A percentile compares a stretch with the other conserved stretches of the same genome.
These are phyloP conservation scores for Bombus consobrinus DNA, from an alignment of 1,140 invertebrate species.

Conservation along the genomic window DNA sequence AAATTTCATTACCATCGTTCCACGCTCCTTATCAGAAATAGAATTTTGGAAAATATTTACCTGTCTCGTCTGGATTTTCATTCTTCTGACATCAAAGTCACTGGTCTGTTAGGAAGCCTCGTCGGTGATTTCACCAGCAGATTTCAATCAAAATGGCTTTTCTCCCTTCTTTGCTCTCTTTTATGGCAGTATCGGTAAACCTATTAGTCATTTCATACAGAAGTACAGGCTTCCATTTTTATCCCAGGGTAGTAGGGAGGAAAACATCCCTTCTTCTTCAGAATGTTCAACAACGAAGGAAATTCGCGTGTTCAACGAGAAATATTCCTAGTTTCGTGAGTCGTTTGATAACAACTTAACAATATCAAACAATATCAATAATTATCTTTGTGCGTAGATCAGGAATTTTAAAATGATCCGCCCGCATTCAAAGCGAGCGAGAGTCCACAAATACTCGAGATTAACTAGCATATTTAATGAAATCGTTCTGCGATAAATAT, in stretches of 20 bases:
- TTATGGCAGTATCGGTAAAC: neutral
- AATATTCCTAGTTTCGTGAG: too few relatives aligned
- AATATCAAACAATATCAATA: too few relatives aligned
- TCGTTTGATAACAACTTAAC: too few relatives aligned
- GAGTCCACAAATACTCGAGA: too few relatives aligned
- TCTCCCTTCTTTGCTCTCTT: neutral
- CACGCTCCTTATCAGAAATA: too few relatives aligned
- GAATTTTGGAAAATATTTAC: neutral
- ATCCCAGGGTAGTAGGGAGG: neutral
- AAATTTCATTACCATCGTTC: neutral
- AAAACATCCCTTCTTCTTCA: neutral
- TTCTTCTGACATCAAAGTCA: neutral
- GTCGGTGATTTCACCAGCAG: neutral
- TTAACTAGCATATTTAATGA: too few relatives aligned
- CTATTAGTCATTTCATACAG: neutral
- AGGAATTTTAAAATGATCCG: too few relatives aligned
- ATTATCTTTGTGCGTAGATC: too few relatives aligned
- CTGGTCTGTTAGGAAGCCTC: too few relatives aligned
- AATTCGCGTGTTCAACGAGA: neutral
- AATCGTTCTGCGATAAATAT: too few relatives aligned
- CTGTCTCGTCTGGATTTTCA: neutral
- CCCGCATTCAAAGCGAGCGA: too few relatives aligned
- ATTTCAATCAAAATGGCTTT: neutral
- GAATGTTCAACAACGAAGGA: neutral
- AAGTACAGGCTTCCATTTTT: neutral